Conservation (phyloP, 1,140 invertebrate genomes). For the Drosophila bocqueti region DNA sequence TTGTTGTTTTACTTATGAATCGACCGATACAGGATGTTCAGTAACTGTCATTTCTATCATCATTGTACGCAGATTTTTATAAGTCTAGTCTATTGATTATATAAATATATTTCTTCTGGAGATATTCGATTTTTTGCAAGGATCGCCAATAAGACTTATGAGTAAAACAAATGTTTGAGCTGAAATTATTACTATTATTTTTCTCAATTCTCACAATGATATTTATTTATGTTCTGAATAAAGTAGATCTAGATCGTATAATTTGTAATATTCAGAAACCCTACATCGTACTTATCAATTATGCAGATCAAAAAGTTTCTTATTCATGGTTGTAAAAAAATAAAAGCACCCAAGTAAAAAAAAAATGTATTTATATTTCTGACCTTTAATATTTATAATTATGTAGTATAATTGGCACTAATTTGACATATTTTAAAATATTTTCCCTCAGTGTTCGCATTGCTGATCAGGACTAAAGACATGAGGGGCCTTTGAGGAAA, state of each 20-base stretch:
- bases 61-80: background rate
- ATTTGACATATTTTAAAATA: background rate
- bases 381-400: background rate
- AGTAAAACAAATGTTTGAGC: too few species aligned
- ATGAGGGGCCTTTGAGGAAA: background rate
- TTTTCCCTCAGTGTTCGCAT: constrained; percentile 26
- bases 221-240: background rate
- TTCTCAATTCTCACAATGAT: background rate
- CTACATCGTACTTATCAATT: too few species aligned
- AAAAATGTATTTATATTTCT: too few species aligned
- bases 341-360: background rate
- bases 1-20: background rate
- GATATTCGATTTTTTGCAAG: background rate
- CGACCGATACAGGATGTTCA: background rate
- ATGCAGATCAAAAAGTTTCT: background rate
- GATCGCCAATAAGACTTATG: too few species aligned
- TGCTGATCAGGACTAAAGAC: constrained; percentile 37
- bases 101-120: background rate
- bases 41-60: background rate
- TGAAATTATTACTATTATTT: too few species aligned
- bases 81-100: background rate
- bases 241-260: too few species aligned
- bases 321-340: background rate
- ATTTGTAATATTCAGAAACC: too few species aligned
- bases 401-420: too few species aligned